phyloP scores from a whole-genome alignment of 2,888 invertebrate species.

The Biston stratarius region DNA sequence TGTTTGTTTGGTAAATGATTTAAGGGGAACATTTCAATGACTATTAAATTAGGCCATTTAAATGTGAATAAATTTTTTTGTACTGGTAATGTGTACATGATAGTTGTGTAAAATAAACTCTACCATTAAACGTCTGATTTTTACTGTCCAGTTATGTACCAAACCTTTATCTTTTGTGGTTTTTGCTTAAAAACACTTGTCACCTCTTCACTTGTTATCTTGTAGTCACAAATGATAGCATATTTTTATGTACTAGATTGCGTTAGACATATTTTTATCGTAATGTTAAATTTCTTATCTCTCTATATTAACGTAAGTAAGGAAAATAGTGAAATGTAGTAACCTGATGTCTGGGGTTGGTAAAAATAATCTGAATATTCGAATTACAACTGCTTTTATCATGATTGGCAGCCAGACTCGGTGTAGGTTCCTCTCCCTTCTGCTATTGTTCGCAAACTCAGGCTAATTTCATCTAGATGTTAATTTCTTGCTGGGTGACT shows the following conservation, averaged over 20 bases:
- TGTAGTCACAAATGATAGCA: conserved; percentile 9
- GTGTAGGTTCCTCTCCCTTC: too few relatives aligned
- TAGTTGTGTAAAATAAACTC: neutral
- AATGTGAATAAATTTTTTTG: neutral
- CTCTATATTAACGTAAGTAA: too few relatives aligned
- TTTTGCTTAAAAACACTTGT: conserved; percentile 6
- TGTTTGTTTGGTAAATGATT: neutral
- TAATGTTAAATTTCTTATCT: neutral
- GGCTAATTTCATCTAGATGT: too few relatives aligned
- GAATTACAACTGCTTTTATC: too few relatives aligned
- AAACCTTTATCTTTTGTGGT: conserved; percentile 8
- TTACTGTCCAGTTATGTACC: conserved; percentile 2
- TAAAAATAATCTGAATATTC: too few relatives aligned
- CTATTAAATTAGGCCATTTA: neutral
- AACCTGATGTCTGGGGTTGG: too few relatives aligned
- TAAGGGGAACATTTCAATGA: too few relatives aligned
- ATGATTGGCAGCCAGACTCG: too few relatives aligned
- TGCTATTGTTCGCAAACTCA: too few relatives aligned
- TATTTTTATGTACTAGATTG: conserved; percentile 6
- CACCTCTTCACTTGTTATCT: conserved; percentile 16
- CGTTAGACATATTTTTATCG: neutral
- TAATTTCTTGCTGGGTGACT: too few relatives aligned
- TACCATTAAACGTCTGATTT: neutral
- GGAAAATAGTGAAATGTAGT: too few relatives aligned
- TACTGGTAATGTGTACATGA: neutral